These are phyloP conservation scores for Ennomos fuscantarius DNA, from an alignment of 2,888 invertebrate species.

Conservation along the genomic window DNA sequence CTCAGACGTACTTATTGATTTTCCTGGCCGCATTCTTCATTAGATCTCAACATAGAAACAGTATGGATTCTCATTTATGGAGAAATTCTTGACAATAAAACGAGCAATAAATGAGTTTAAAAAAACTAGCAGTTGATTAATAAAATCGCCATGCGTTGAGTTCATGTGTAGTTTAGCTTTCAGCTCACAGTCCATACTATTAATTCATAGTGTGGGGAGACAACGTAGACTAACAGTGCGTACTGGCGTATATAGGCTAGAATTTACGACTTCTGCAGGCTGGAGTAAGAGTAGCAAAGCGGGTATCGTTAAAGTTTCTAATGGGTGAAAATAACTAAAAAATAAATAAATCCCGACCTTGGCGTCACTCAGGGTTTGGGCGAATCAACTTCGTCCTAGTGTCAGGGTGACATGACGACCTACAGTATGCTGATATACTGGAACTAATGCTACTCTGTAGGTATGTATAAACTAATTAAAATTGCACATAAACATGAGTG, in stretches of 20 bases:
- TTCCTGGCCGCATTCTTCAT: constrained; percentile 57
- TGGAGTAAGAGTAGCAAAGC: constrained; percentile 5
- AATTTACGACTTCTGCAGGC: constrained; percentile 18
- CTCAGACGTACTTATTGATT: constrained; percentile 55
- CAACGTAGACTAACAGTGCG: constrained; percentile 1
- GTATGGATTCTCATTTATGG: constrained; percentile 6
- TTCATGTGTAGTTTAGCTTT: neutral
- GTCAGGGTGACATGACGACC: neutral
- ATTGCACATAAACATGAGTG: too few relatives aligned
- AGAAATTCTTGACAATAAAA: too few relatives aligned
- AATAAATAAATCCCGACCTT: constrained; percentile 7
- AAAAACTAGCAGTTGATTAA: too few relatives aligned
- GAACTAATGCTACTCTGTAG: too few relatives aligned
- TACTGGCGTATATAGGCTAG: constrained; percentile 15
- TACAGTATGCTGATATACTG: too few relatives aligned
- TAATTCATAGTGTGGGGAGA: neutral
- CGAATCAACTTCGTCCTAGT: too few relatives aligned
- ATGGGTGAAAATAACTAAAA: constrained; percentile 23
- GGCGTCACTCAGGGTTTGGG: too few relatives aligned
- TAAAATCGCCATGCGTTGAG: too few relatives aligned
- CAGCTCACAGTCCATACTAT: neutral
- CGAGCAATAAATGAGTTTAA: too few relatives aligned
- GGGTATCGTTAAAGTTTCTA: constrained; percentile 23
- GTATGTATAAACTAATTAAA: too few relatives aligned
- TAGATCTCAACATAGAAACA: constrained; percentile 42